Conservation (phyloP, 1,140 invertebrate species). For the Kradibia gibbosae region DNA sequence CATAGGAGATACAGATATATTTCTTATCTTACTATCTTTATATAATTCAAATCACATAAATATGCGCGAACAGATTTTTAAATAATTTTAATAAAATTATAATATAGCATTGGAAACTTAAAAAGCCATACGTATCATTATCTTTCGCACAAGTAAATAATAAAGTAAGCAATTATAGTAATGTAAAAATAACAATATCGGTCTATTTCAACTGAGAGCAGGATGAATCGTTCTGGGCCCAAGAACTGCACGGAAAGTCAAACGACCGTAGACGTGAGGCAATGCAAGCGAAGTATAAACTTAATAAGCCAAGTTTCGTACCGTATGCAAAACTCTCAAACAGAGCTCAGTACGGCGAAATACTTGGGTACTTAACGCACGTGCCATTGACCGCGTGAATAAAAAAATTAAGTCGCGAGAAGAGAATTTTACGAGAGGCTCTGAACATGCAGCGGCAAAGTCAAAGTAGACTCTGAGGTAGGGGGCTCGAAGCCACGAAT, state of each 20-base stretch:
- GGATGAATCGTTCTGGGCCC: too few relatives aligned
- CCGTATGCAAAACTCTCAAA: slow-evolving; percentile 18
- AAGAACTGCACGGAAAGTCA: too few relatives aligned
- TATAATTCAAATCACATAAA: background rate
- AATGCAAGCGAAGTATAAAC: background rate
- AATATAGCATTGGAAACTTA: background rate
- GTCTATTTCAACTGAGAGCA: too few relatives aligned
- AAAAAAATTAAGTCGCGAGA: slow-evolving; percentile 34
- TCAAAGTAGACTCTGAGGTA: slow-evolving; percentile 56
- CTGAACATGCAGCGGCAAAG: slow-evolving; percentile 60
- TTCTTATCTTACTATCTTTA: background rate
- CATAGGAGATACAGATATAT: background rate
- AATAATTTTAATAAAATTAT: background rate
- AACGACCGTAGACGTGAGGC: background rate
- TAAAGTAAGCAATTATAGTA: background rate
- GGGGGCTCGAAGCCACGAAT: background rate
- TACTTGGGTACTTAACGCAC: slow-evolving; percentile 29
- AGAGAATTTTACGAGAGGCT: background rate
- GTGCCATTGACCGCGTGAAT: slow-evolving; percentile 42
- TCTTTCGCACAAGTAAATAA: background rate
- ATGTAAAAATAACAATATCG: background rate
- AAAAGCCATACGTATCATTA: background rate
- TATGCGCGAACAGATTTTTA: background rate
- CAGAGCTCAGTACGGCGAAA: background rate
- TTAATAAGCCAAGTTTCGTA: too few relatives aligned